Evolutionary conservation across 2,113 vertebrate species (phyloP), one percentile per base, ranked within the genome.

Genomic region (Crotophaga sulcirostris): DNA sequence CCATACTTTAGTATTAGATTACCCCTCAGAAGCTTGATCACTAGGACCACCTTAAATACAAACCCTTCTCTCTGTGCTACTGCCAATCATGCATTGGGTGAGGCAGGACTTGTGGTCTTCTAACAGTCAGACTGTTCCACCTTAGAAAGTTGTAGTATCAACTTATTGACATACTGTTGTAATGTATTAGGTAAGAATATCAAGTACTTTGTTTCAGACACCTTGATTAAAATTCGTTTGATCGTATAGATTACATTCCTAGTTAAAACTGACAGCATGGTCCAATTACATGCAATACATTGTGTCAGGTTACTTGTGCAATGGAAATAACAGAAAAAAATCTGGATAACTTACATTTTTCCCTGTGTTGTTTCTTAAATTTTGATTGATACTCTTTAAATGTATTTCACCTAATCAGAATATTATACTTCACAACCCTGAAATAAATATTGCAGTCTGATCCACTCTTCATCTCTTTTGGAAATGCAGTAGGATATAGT

Each of bases 141-240:
- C 59, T 40, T 67, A 70, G 89, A 67, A 44, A 80, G 67, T 74
- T 63, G 69, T 36, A 15, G 16, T 51, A 80, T 16, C 34, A 66
- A 14, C n/a, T 93, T 95, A 70, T 91, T 91, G 94, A 91, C 75
- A 67, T 34, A 63, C 29, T 42, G 64, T 74, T 90, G 79, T 69
- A 94, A 93, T 55, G 31, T 51, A 49, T 80, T 73, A 70, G 42
- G 85, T 59, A 92, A 95, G 42, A 95, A 93, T 54, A 91, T 60
- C 2, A 34, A 95, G 42, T 62, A 58, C 38, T 77, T 93, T 79
- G 40, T 89, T 93, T 91, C 81, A 91, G 63, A 79, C 36, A 85
- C 29, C 59, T 69, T 85, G 67, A 91, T 91, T 89, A 66, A 91
- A 87, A 85, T 90, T 49, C 75, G 20, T 87, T 79, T 90, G 52